A percentile compares a stretch with the other conserved stretches of the same genome.
phyloP scores from a whole-genome alignment of 2,888 invertebrate species.

The Lamellibrachia satsuma region DNA sequence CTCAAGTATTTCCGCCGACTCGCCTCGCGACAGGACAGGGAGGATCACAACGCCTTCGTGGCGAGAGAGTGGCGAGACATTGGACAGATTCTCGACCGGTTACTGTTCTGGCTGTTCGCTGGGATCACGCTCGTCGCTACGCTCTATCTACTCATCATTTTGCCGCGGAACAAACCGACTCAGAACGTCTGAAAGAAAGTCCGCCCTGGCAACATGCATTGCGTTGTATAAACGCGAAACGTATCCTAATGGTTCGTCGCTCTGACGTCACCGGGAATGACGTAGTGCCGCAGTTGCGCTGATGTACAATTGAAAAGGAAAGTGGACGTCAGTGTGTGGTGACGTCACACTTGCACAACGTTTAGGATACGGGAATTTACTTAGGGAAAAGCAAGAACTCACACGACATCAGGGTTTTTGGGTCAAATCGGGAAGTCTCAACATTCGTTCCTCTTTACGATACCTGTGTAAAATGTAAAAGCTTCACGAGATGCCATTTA shows the following conservation, averaged over 20 bases:
- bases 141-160: not conserved
- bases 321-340: too few relatives aligned
- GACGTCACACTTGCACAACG: not conserved
- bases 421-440: too few relatives aligned
- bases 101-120: not conserved
- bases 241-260: not conserved
- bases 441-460: too few relatives aligned
- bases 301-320: not conserved
- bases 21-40: constrained; percentile 51
- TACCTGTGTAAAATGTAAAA: too few relatives aligned
- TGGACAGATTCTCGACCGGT: constrained; percentile 67
- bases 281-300: not conserved
- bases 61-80: constrained; percentile 65
- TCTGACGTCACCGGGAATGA: not conserved
- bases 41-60: constrained; percentile 46
- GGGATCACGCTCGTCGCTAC: not conserved
- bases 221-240: not conserved
- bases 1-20: constrained; percentile 53
- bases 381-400: not conserved
- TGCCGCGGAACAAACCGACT: not conserved
- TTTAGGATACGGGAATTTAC: not conserved
- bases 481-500: too few relatives aligned
- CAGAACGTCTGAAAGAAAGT: not conserved
- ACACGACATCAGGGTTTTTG: not conserved
- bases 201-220: not conserved